Conservation (phyloP, 2,888 invertebrate species). For the Alsophila aescularia region DNA sequence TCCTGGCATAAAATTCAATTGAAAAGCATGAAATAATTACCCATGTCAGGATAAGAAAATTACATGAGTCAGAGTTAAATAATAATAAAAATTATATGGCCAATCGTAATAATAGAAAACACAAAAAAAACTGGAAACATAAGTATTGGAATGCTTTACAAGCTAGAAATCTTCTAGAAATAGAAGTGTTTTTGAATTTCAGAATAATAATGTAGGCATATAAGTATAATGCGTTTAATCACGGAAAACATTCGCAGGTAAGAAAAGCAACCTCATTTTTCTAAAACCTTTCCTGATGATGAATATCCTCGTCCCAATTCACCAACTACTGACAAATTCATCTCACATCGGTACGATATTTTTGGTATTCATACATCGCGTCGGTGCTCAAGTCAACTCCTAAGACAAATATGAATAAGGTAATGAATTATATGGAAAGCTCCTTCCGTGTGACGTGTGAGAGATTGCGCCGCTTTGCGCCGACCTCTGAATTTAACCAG, state of each 20-base stretch:
- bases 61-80: no score
- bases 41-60: no score
- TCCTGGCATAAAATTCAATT: no score
- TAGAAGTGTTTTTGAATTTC: no score
- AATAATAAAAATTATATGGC: no score
- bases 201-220: no score
- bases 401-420: slow-evolving; percentile 83
- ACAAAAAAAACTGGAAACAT: no score
- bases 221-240: no score
- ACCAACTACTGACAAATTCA: slow-evolving; percentile 31
- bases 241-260: background rate
- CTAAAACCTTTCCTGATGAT: slow-evolving; percentile 22
- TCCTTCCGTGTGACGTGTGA: slow-evolving; percentile 79
- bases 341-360: slow-evolving; percentile 40
- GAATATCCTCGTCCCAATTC: slow-evolving; percentile 26
- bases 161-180: no score
- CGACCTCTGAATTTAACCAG: slow-evolving; percentile 82
- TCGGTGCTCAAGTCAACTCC: slow-evolving; percentile 62
- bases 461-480: slow-evolving; percentile 81
- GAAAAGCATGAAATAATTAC: no score
- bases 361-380: slow-evolving; percentile 46
- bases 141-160: no score
- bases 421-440: slow-evolving; percentile 83
- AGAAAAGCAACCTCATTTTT: slow-evolving; percentile 10
- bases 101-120: no score